Base-by-base conservation (phyloP, 2,797 vertebrate genomes). In the Leuciscus waleckii region DNA sequence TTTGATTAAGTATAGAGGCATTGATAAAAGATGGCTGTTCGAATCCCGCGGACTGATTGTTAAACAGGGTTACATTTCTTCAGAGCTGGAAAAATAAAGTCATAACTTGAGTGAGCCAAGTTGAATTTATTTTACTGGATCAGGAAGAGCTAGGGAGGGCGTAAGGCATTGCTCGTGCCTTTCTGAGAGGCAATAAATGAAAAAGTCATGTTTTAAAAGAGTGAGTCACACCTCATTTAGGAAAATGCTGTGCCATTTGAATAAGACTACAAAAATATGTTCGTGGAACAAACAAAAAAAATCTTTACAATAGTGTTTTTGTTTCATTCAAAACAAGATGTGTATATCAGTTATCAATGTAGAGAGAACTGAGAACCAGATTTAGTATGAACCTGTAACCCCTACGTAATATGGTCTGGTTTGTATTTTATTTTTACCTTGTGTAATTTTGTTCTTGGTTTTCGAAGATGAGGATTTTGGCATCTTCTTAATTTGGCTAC, bases 41-140 rank as follows among this genome's bases (percentile, higher is more conserved):
- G 17, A 54, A 70, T 37, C 26, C 26, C 1, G 7, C 67, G 58
- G 32, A 54, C 46, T 68, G 43, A 54, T 76, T 83, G 32, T 43
- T 43, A 29, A 58, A 79, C 19, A 56, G 74, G 69, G 49, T 56
- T 70, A 85, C 49, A 83, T 87, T 87, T 87, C 65, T 63, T 83
- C 82, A 39, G 84, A 85, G 79, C 70, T 88, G 88, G 87, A 91
- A 90, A 89, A 89, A 89, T 89, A 71, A 90, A 84, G 84, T 89
- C 86, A 90, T 86, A 67, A 81, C 56, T 77, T 79, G 70, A 63
- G 87, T 61, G 54, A 79, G 87, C 79, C 85, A 69, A 71, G 29
- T 87, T 83, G 35, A 74, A 81, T 54, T 79, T 68, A 85, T 23
- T 82, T 85, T 86, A 82, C 75, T 77, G 86, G 82, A 77, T 79